Base-by-base conservation (phyloP, 2,797 vertebrate genomes). In the Ataeniobius toweri region DNA sequence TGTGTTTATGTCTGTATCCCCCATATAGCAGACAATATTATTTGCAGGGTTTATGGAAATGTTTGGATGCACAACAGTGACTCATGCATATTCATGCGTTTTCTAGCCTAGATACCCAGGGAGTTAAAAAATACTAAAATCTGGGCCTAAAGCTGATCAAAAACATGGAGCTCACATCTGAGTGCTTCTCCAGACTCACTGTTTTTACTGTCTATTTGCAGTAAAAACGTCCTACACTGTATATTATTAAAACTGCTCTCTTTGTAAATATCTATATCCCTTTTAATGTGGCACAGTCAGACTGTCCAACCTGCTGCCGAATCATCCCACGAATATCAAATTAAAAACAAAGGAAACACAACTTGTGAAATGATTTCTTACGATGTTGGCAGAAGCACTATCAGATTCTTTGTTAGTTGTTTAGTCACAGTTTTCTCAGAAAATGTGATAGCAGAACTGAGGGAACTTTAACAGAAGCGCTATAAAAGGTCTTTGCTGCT, bases 61-160 rank as follows among this genome's bases (percentile, higher is more conserved):
- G 80, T 84, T 83, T 75, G 71, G 79, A 80, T 65, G 58, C 81
- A 79, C 78, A 86, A 82, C 83, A 83, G 85, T 72, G 73, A 73
- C 48, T 89, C 73, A 82, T 92, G 78, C 87, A 93, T 90, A 90
- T 91, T 87, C 82, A 90, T 72, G 73, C 24, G 0, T 48, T 53
- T 76, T 89, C 68, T 70, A 80, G 78, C 81, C 82, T 80, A 83
- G 87, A 89, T 87, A 82, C 59, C 75, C 41, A 26, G 72, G 24
- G 72, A 71, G 84, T 63, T 80, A 81, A 89, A 89, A 86, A 76
- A 88, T 75, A 65, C 65, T 65, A 78, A 89, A 89, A 89, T 91
- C 81, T 88, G 77, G 70, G 78, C 12, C 80, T 79, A 83, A 88
- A 83, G 78, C 85, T 86, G 84, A 87, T 89, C 87, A 84, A 85